These are phyloP conservation scores for Eublepharis macularius DNA, from an alignment of 2,113 vertebrate species.

Conservation along the genomic window DNA sequence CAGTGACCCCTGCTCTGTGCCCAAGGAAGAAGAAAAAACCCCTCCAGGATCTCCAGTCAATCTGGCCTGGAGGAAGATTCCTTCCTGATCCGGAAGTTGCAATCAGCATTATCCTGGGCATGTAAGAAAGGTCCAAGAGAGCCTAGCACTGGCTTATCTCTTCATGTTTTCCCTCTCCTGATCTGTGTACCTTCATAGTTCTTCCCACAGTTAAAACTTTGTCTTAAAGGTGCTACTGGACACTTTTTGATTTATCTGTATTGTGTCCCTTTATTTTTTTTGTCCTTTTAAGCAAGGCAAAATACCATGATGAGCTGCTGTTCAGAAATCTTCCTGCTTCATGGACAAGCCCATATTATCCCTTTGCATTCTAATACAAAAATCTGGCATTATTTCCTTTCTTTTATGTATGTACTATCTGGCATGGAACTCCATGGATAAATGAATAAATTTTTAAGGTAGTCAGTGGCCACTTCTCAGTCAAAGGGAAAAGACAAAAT, in stretches of 20 bases:
- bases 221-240: conserved; percentile 30
- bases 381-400: not conserved
- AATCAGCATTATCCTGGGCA: too few species aligned
- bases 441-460: not conserved
- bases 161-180: too few species aligned
- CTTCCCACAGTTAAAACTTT: conserved; percentile 7
- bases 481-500: not conserved
- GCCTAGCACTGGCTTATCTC: too few species aligned
- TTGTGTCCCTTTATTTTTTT: too few species aligned
- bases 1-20: too few species aligned
- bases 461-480: not conserved
- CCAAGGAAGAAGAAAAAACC: too few species aligned
- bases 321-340: not conserved
- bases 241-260: too few species aligned
- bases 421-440: conserved; percentile 5
- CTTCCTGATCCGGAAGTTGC: too few species aligned
- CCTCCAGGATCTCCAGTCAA: too few species aligned
- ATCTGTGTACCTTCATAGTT: too few species aligned
- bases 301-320: conserved; percentile 32
- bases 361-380: not conserved
- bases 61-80: too few species aligned
- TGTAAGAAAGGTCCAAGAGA: too few species aligned
- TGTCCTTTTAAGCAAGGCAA: not conserved
- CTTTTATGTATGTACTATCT: conserved; percentile 19
- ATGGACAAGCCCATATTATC: conserved; percentile 9